Base-by-base conservation (phyloP, 2,797 vertebrate genomes). In the Hozukius guyotensis region DNA sequence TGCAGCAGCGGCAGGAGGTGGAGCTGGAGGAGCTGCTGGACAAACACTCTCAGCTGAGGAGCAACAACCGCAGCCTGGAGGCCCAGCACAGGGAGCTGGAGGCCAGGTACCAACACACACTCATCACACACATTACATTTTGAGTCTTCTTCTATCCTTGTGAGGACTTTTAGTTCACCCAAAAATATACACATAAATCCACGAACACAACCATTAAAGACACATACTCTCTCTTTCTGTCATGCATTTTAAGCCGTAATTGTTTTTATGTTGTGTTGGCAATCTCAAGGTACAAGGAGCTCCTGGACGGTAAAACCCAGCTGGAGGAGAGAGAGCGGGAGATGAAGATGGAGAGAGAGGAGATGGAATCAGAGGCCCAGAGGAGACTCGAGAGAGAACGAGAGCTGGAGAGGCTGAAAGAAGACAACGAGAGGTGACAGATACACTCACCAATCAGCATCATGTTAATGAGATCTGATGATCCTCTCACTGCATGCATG, bases 11-110 rank as follows among this genome's bases (percentile, higher is more conserved):
- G 34, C 97, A 98, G 93, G 97, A 97, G 87, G 93, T 90, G 0
- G 97, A 98, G 90, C 92, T 98, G 16, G 97, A 98, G 73, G 96
- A 96, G 29, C 92, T 97, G 78, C 87, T 97, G 91, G 90, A 93
- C 31, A 97, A 96, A 80, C 95, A 97, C 72, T 95, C 95, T 0
- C 93, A 95, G 63, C 94, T 97, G 34, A 96, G 97, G 86, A 94
- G 93, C 84, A 94, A 85, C 73, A 92, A 91, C 91, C 96, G 97
- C 36, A 91, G 87, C 4, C 89, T 97, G 85, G 97, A 97, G 87
- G 92, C 94, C 75, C 96, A 97, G 68, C 94, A 97, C 92, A 94
- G 96, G 66, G 96, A 98, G 72, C 95, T 97, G 82, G 96, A 98
- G 90, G 93, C 93, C 85, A 96, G 97, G 97, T 98, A 93, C 36